Conservation (phyloP, 2,113 vertebrate genomes). For the Hymenochirus boettgeri region DNA sequence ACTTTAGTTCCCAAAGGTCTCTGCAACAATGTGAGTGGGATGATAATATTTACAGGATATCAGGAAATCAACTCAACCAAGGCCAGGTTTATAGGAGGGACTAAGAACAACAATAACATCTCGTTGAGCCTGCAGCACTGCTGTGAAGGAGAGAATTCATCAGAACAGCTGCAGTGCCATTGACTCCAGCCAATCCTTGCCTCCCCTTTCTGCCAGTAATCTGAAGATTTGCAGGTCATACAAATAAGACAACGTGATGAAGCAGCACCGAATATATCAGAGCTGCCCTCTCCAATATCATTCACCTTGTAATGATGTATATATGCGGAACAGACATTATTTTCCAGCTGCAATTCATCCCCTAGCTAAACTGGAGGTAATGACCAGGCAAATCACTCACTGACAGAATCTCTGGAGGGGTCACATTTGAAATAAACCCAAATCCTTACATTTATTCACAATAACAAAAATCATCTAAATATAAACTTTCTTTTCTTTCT, state of each 20-base stretch:
- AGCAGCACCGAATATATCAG: slow-evolving; percentile 10
- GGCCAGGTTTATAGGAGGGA: slow-evolving; percentile 23
- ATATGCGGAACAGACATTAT: not conserved
- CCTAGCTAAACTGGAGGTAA: not conserved
- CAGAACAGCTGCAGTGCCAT: slow-evolving; percentile 27
- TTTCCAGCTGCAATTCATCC: not conserved
- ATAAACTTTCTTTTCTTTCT: no score
- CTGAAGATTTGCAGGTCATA: slow-evolving; percentile 32
- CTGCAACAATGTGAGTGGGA: not conserved
- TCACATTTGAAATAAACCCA: no score
- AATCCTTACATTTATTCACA: no score
- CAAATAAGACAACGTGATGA: slow-evolving; percentile 26
- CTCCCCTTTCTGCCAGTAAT: slow-evolving; percentile 23
- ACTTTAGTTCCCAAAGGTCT: slow-evolving; percentile 7
- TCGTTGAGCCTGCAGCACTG: slow-evolving; percentile 2
- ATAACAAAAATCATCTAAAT: no score
- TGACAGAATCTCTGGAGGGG: not conserved
- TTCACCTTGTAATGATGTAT: slow-evolving; percentile 18
- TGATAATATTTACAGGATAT: not conserved
- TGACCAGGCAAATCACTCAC: not conserved
- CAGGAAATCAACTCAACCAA: slow-evolving; percentile 2
- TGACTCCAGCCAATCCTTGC: slow-evolving; percentile 19
- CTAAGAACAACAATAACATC: slow-evolving; percentile 19
- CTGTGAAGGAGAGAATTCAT: slow-evolving; percentile 32
- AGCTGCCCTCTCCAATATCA: slow-evolving; percentile 8